A percentile compares a stretch with the other conserved stretches of the same genome.
Evolutionary conservation across 2,797 vertebrate genomes (phyloP).

Genomic region (Epinephelus coioides): DNA sequence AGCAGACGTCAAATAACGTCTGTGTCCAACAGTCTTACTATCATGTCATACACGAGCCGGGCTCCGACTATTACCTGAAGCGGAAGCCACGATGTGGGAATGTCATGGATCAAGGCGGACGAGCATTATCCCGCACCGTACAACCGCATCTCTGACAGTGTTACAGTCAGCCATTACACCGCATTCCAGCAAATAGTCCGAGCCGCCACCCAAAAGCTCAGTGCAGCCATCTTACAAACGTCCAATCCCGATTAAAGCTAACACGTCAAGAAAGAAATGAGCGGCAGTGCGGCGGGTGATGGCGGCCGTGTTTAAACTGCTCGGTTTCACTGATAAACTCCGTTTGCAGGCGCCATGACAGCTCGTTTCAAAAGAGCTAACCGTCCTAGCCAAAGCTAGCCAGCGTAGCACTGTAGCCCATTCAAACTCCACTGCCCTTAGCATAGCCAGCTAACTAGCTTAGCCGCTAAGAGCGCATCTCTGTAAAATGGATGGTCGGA

Average conservation of each 20-base stretch:
- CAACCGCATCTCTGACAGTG: slow-evolving; percentile 57
- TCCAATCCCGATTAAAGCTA: not conserved
- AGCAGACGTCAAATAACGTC: not conserved
- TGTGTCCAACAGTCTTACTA: not conserved
- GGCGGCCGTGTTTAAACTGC: not conserved
- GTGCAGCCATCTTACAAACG: not conserved
- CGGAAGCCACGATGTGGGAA: slow-evolving; percentile 55
- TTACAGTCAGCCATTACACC: slow-evolving; percentile 77
- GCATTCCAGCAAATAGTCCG: slow-evolving; percentile 76
- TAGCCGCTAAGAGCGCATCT: slow-evolving; percentile 34
- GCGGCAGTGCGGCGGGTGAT: accelerated
- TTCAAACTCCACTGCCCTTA: slow-evolving; percentile 51
- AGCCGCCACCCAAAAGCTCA: slow-evolving; percentile 56
- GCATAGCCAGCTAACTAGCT: slow-evolving; percentile 54
- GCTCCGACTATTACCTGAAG: slow-evolving; percentile 54
- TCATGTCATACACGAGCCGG: slow-evolving; percentile 33
- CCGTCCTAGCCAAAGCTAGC: slow-evolving; percentile 66
- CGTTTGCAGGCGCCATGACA: slow-evolving; percentile 78
- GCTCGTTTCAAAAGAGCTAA: slow-evolving; percentile 69
- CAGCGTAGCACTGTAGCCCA: slow-evolving; percentile 35
- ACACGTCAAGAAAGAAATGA: not conserved
- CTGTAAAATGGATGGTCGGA: slow-evolving; percentile 80
- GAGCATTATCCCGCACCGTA: slow-evolving; percentile 3
- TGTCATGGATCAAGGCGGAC: slow-evolving; percentile 29
- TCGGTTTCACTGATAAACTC: slow-evolving; percentile 27